Evolutionary conservation across 92 coral and sea anemone species (phyloP), one percentile per base, ranked within the genome.

Genomic region (Parazoanthus atlanticus): DNA sequence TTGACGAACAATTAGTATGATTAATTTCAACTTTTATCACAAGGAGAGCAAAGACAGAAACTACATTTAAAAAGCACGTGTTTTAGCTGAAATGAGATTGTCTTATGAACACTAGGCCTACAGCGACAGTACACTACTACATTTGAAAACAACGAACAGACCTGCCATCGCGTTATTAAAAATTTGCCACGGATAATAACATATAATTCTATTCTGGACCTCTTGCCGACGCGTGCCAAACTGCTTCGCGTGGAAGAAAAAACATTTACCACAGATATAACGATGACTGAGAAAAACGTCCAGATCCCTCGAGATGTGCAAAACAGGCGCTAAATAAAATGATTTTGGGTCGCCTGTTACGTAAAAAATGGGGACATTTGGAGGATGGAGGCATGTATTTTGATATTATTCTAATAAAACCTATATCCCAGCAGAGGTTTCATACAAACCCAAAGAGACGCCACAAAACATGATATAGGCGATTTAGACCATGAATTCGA

Each of bases 1-100:
- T 84, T 84, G 78, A 33, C 78, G 40, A 70, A 84, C 87, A 84
- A 84, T 70, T 70, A 84, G 66, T 16, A 43, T n/a, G 87, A 43
- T 84, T 84, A 66, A 66, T 28, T 81, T 36, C 23, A 34, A 83
- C 47, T 36, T 73, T 83, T 67, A 16, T 71, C 87, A 84, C 21
- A 83, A 66, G 61, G 58, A 40, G 28, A 26, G 78, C 21, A 36
- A 36, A 33, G 46, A 23, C 11, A n/a, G 69, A 61, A 61, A 61
- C 21, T 61, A 19, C 19, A 8, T 17, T 19, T 28, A 26, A 28
- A 26, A 9, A 71, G 8, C 87, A 67, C 87, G 65, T 71, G 87
- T 31, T 17, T 7, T 15, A 54, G 19, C 36, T 38, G 15, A 52
- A 52, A 80, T 56, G 13, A 25, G 13, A 30, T 54, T 54, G 33